Conservation (phyloP, 1,140 invertebrate genomes). For the Drosophila sulfurigaster region DNA sequence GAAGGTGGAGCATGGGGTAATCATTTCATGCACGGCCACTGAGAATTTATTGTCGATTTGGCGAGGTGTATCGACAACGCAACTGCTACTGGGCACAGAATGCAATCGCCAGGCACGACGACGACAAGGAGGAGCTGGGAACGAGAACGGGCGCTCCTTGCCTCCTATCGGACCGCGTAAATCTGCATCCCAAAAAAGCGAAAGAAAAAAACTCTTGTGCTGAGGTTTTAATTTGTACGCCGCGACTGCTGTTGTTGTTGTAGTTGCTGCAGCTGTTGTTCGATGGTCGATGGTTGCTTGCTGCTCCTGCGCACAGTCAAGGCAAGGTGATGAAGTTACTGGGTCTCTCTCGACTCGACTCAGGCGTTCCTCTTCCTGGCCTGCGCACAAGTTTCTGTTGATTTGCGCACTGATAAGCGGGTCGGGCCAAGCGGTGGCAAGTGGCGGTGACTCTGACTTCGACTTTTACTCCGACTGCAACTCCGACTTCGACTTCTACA, state of each 20-base stretch:
- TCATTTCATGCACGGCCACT: constrained; percentile 68
- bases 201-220: constrained; percentile 53
- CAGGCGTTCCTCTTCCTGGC: constrained; percentile 31
- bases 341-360: constrained; percentile 36
- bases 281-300: constrained; percentile 1
- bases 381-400: constrained; percentile 64
- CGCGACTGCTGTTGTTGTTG: constrained; percentile 19
- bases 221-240: constrained; percentile 82
- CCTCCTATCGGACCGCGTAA: constrained; percentile 63
- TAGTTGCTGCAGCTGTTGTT: constrained; percentile 21
- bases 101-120: constrained; percentile 29
- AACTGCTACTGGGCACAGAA: constrained; percentile 84
- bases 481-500: constrained; percentile 24
- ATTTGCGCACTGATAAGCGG: constrained; percentile 75
- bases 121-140: neutral
- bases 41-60: constrained; percentile 84
- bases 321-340: constrained; percentile 76
- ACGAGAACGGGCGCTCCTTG: constrained; percentile 49
- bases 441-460: constrained; percentile 36
- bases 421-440: constrained; percentile 51
- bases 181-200: constrained; percentile 66
- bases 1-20: constrained; percentile 6
- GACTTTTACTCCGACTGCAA: constrained; percentile 13
- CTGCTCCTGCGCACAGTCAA: constrained; percentile 56
- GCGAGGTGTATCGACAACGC: constrained; percentile 84